Percentiles rank a stretch among this genome's conserved stretches.
Evolutionary conservation across 2,113 vertebrate species (phyloP).

Genomic region (Eretmochelys imbricata): DNA sequence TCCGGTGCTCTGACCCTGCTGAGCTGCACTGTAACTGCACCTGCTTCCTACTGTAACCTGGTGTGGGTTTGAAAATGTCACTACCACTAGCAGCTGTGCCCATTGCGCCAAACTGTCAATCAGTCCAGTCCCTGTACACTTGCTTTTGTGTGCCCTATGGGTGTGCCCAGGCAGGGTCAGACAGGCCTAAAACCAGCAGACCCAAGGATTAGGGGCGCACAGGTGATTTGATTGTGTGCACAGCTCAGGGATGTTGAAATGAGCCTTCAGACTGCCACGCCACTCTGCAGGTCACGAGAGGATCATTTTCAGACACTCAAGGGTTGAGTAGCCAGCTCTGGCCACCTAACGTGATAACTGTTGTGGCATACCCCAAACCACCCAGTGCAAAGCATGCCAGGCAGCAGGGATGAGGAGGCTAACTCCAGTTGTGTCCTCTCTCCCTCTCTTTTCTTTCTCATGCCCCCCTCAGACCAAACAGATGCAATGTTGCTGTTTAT

Average conservation of each 20-base stretch:
- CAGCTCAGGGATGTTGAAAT: not conserved
- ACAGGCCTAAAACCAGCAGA: not conserved
- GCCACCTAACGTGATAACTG: too few species aligned
- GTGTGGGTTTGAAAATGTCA: not conserved
- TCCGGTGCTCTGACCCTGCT: not conserved
- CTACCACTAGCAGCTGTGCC: not conserved
- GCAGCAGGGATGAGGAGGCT: not conserved
- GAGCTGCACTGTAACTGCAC: not conserved
- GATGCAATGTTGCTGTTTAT: not conserved
- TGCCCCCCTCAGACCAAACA: not conserved
- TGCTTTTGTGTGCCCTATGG: not conserved
- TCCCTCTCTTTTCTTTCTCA: not conserved
- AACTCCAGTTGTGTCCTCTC: not conserved
- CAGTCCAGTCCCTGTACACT: not conserved
- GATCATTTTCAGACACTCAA: not conserved
- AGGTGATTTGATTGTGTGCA: not conserved
- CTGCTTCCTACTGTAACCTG: not conserved
- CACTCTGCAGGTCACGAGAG: not conserved
- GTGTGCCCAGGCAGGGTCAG: not conserved
- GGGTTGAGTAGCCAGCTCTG: not conserved
- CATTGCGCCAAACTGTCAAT: not conserved
- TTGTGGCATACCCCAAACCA: too few species aligned
- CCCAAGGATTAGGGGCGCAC: not conserved
- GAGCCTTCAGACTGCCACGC: not conserved
- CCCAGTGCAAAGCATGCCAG: too few species aligned